These are phyloP conservation scores for Calephelis virginiensis DNA, from an alignment of 1,140 invertebrate genomes.

Conservation along the genomic window DNA sequence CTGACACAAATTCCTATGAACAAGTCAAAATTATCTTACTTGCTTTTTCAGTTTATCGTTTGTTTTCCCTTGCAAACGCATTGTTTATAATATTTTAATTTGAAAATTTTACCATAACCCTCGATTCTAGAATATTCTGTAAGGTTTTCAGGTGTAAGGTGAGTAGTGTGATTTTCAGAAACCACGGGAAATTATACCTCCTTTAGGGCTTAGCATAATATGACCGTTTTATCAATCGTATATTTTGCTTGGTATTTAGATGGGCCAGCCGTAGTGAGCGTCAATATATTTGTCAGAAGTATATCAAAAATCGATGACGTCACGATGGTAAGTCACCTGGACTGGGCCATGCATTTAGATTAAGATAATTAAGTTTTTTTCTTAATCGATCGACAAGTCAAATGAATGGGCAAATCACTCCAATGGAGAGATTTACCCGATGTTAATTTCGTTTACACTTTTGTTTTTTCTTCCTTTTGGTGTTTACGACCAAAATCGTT, in stretches of 20 bases:
- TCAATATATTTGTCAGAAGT: slow-evolving; percentile 98
- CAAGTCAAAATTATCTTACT: slow-evolving; percentile 47
- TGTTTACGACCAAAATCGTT: slow-evolving; percentile 78
- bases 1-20: slow-evolving; percentile 73
- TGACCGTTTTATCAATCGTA: slow-evolving; percentile 56
- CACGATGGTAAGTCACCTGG: slow-evolving; percentile 93
- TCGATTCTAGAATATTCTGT: slow-evolving; percentile 19
- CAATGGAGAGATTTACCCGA: slow-evolving; percentile 67
- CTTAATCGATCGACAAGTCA: slow-evolving; percentile 64
- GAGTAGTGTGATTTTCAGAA: slow-evolving; percentile 46
- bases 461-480: slow-evolving; percentile 59
- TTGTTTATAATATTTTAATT: slow-evolving; percentile 6
- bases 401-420: slow-evolving; percentile 75
- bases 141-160: slow-evolving; percentile 56
- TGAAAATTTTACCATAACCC: slow-evolving; percentile 10
- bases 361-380: slow-evolving; percentile 57
- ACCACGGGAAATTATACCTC: slow-evolving; percentile 36
- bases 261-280: slow-evolving; percentile 93
- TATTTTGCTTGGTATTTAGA: slow-evolving; percentile 82
- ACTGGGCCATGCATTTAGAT: slow-evolving; percentile 61
- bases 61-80: slow-evolving; percentile 22
- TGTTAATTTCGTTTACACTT: slow-evolving; percentile 40
- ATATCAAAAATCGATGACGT: slow-evolving; percentile 99
- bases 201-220: slow-evolving; percentile 54
- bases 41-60: slow-evolving; percentile 24